Evolutionary conservation across 2,113 vertebrate species (phyloP).

Genomic region (Numida meleagris): DNA sequence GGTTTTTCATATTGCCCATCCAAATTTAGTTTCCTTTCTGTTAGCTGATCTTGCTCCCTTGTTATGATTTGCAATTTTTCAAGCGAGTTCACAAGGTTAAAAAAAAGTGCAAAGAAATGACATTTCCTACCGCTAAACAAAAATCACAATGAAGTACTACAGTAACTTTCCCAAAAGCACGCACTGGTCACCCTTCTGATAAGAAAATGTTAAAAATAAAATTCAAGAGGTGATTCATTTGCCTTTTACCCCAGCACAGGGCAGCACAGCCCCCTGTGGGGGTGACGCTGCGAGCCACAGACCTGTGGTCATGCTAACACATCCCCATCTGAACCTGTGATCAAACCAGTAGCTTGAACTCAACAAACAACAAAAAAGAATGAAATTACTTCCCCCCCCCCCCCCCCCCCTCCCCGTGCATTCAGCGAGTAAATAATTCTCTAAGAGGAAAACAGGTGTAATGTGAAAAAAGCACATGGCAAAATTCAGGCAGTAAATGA

Average conservation of each 20-base stretch:
- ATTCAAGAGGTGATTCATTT: not conserved
- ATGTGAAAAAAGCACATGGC: not conserved
- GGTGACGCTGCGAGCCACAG: not conserved
- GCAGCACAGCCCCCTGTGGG: not conserved
- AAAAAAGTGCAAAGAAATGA: constrained; percentile 1
- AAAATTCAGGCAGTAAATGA: not conserved
- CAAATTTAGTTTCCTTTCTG: not conserved
- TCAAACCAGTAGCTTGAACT: not conserved
- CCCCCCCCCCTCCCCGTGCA: too few species aligned
- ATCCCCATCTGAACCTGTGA: not conserved
- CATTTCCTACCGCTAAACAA: not conserved
- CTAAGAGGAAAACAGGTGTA: not conserved
- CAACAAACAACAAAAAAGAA: not conserved
- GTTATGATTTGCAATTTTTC: not conserved
- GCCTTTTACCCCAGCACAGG: not conserved
- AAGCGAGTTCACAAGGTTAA: constrained; percentile 29
- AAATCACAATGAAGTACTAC: not conserved
- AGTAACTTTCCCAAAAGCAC: not conserved
- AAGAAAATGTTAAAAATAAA: not conserved
- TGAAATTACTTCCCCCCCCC: too few species aligned
- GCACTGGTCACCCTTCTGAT: not conserved
- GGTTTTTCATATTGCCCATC: not conserved
- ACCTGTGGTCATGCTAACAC: accelerated
- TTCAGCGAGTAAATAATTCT: not conserved
- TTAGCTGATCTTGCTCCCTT: not conserved